These are phyloP conservation scores for Cheilosia variabilis DNA, from an alignment of 2,888 invertebrate species.

Conservation along the genomic window DNA sequence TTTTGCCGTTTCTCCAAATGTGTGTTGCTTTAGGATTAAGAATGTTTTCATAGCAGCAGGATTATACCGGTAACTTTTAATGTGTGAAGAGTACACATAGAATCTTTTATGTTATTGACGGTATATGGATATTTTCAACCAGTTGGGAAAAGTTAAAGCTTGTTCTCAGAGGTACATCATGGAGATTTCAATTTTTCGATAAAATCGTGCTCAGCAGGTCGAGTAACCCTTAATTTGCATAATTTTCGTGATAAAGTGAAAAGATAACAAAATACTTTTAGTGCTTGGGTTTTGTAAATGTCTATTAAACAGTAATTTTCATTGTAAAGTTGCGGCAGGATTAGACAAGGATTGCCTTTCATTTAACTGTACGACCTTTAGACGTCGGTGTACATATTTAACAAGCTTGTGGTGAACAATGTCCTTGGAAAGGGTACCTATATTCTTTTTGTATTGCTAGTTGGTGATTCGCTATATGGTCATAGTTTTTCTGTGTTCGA, in stretches of 20 bases:
- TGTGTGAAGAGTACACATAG: slow-evolving; percentile 56
- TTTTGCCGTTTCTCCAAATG: slow-evolving; percentile 46
- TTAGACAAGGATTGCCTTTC: neutral
- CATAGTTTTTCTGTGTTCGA: too few species aligned
- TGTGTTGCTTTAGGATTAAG: slow-evolving; percentile 61
- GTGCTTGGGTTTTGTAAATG: neutral
- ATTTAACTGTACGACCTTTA: neutral
- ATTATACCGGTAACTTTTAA: slow-evolving; percentile 68
- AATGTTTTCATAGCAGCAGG: slow-evolving; percentile 62
- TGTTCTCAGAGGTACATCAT: slow-evolving; percentile 10
- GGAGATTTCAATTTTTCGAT: slow-evolving; percentile 50
- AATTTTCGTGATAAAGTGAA: slow-evolving; percentile 51
- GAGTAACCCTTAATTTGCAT: slow-evolving; percentile 41
- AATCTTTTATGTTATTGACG: slow-evolving; percentile 55
- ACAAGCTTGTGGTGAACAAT: neutral
- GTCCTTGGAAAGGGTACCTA: neutral
- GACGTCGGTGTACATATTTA: neutral
- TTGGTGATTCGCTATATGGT: too few species aligned
- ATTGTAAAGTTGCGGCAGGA: neutral
- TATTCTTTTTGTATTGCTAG: too few species aligned
- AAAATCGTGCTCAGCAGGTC: slow-evolving; percentile 24
- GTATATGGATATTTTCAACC: neutral
- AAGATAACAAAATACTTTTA: slow-evolving; percentile 42
- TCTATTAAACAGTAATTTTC: neutral
- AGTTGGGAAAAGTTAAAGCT: neutral